These are phyloP conservation scores for Mus pahari DNA, from an alignment of 2,113 vertebrate species.

Conservation along the genomic window DNA sequence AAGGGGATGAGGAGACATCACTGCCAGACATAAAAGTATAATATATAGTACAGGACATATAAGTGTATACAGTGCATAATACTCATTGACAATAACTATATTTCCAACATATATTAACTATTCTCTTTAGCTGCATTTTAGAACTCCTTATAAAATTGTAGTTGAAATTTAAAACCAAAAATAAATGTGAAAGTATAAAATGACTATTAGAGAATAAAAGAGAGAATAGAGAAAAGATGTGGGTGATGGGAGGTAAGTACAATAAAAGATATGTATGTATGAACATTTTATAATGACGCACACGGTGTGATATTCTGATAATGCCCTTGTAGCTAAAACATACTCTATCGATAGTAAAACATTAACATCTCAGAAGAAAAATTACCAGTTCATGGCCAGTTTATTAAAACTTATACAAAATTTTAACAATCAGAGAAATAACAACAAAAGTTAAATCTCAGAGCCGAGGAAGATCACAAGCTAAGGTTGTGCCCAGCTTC, in stretches of 20 bases:
- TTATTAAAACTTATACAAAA: conserved; percentile 3
- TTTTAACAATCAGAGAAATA: conserved; percentile 47
- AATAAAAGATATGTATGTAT: background rate
- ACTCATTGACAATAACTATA: background rate
- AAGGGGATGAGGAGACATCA: background rate
- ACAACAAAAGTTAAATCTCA: background rate
- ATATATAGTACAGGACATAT: background rate
- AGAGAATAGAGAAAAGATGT: background rate
- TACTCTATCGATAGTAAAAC: conserved; percentile 38
- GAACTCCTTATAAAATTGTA: background rate
- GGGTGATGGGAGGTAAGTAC: background rate
- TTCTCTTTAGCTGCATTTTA: background rate
- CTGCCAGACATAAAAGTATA: background rate
- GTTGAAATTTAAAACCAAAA: background rate
- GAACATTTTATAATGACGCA: background rate
- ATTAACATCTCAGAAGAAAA: conserved; percentile 1
- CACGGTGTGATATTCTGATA: background rate
- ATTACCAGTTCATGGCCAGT: background rate
- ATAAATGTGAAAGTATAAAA: background rate
- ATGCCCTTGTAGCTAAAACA: conserved; percentile 34
- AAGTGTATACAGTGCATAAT: background rate
- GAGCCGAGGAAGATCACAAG: background rate
- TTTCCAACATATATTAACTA: background rate
- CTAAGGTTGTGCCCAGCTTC: background rate
- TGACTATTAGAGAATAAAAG: background rate